A percentile compares a stretch with the other conserved stretches of the same genome.
phyloP scores from a whole-genome alignment of 2,797 vertebrate species.

The Loriculus beryllinus region DNA sequence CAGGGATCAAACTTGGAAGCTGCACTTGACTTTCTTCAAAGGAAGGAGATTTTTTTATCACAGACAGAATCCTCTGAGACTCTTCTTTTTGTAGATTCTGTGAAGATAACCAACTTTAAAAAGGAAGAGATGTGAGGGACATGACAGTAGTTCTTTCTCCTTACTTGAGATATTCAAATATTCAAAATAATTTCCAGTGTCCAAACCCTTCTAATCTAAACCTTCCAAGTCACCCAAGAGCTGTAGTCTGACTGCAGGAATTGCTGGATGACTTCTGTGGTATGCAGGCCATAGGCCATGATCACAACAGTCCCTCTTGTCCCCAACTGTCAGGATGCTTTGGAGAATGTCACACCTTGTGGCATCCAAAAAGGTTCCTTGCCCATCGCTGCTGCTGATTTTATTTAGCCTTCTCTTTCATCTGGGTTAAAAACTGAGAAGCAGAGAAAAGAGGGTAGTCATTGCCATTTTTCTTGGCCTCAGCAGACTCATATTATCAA shows the following conservation, averaged over 20 bases:
- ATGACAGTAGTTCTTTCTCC: neutral
- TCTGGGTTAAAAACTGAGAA: neutral
- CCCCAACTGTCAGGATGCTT: neutral
- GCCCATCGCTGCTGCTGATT: neutral
- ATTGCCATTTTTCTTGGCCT: constrained; percentile 24
- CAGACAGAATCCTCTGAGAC: neutral
- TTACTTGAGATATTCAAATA: neutral
- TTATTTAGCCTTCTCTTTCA: neutral
- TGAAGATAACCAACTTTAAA: neutral
- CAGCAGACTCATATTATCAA: neutral
- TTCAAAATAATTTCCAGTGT: neutral
- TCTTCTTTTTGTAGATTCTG: neutral
- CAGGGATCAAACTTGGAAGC: neutral
- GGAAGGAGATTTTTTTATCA: neutral
- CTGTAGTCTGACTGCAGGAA: neutral
- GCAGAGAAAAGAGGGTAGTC: neutral
- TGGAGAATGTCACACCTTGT: neutral
- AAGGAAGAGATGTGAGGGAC: neutral
- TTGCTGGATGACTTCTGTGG: neutral
- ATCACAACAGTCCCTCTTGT: neutral
- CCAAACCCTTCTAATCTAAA: neutral
- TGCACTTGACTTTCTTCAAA: neutral
- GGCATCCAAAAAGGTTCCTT: neutral
- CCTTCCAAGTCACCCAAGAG: neutral
- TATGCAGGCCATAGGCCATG: neutral